A percentile compares a stretch with the other conserved stretches of the same genome.
These are phyloP conservation scores for Trematomus loennbergii DNA, from an alignment of 2,113 vertebrate genomes.

Conservation along the genomic window DNA sequence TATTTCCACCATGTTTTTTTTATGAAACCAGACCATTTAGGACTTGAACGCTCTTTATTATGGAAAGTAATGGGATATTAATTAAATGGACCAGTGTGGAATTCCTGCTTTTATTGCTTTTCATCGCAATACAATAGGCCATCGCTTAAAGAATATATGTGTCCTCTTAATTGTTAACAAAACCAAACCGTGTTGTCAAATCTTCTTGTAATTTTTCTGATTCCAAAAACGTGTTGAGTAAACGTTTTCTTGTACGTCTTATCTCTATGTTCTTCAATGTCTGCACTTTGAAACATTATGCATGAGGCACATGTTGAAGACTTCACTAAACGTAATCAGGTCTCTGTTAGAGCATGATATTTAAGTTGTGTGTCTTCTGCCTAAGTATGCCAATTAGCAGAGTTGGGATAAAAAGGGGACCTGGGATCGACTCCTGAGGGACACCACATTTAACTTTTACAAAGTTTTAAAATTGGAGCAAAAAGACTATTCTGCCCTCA, in stretches of 20 bases:
- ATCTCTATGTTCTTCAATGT: background rate
- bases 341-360: background rate
- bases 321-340: background rate
- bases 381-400: background rate
- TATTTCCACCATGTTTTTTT: background rate
- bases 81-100: background rate
- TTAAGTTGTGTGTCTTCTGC: background rate
- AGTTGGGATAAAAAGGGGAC: slow-evolving; percentile 34
- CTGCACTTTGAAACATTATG: no score
- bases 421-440: slow-evolving; percentile 40
- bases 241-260: background rate
- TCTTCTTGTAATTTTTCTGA: background rate
- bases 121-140: background rate
- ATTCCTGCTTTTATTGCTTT: background rate
- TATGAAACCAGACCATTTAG: background rate
- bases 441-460: slow-evolving; percentile 23
- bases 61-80: background rate
- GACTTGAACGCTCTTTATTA: background rate
- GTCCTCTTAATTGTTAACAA: background rate
- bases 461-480: slow-evolving; percentile 54
- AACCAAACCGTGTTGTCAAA: background rate
- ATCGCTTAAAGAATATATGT: no score
- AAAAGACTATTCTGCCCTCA: slow-evolving; percentile 60
- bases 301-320: background rate
- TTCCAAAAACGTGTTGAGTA: background rate